phyloP scores from a whole-genome alignment of 2,113 vertebrate genomes.

The Caloenas nicobarica region DNA sequence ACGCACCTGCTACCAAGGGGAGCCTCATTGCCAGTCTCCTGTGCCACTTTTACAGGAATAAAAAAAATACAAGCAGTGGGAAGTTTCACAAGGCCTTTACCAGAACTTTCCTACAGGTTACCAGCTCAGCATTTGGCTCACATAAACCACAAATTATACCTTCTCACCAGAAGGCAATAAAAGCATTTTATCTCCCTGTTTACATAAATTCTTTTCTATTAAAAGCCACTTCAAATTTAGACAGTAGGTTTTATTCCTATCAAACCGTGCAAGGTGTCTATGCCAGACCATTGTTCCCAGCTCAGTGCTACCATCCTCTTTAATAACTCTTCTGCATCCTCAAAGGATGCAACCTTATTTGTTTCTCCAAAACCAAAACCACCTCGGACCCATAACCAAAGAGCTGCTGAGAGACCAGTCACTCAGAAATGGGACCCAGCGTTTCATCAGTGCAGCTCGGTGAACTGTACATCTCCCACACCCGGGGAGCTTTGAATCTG shows the following conservation, averaged over 20 bases:
- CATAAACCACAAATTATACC: neutral
- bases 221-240: neutral
- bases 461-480: neutral
- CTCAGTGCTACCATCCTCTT: neutral
- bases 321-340: neutral
- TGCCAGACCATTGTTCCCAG: neutral
- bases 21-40: neutral
- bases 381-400: fast-evolving
- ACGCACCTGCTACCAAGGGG: fast-evolving
- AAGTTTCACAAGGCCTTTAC: neutral
- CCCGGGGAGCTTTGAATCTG: neutral
- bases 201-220: neutral
- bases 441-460: neutral
- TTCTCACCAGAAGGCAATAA: neutral
- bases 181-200: neutral
- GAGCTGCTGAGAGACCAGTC: neutral
- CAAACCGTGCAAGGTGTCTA: neutral
- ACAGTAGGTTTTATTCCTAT: neutral
- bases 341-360: neutral
- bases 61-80: neutral
- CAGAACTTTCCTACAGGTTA: neutral
- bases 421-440: neutral
- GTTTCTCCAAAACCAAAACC: neutral
- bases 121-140: neutral
- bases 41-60: neutral